Conservation (phyloP, 1,140 invertebrate species). For the Drosophila ercepeae region DNA sequence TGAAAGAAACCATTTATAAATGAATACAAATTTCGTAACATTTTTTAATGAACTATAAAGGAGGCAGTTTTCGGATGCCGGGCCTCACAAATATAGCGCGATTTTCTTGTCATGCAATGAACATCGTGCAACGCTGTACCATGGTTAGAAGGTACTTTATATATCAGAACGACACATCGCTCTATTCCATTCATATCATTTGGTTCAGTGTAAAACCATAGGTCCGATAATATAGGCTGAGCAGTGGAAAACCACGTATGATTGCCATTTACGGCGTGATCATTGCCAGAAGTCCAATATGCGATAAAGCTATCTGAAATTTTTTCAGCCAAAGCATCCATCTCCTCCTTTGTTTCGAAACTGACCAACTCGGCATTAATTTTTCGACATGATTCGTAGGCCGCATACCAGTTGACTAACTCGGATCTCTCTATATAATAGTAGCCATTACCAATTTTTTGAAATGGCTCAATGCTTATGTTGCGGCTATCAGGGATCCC, state of each 20-base stretch:
- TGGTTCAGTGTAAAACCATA: neutral
- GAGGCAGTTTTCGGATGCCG: neutral
- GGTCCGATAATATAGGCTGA: neutral
- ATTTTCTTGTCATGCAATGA: neutral
- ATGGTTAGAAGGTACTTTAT: neutral
- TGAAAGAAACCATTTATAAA: too few relatives aligned
- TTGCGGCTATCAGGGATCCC: neutral
- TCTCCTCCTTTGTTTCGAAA: neutral
- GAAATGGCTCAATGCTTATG: neutral
- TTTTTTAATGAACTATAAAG: neutral
- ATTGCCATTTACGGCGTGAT: neutral
- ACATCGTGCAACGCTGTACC: neutral
- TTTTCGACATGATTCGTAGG: neutral
- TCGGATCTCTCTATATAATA: neutral
- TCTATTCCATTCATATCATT: neutral
- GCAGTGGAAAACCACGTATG: neutral
- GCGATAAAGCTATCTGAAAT: neutral
- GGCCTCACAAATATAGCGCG: neutral
- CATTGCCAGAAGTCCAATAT: neutral
- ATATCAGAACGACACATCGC: neutral
- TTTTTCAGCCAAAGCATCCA: neutral
- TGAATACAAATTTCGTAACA: neutral
- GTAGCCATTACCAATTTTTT: neutral
- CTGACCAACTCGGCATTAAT: neutral
- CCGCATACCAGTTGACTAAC: neutral